Base-by-base conservation (phyloP, 2,888 invertebrate species). In the Galerucella calmariensis region DNA sequence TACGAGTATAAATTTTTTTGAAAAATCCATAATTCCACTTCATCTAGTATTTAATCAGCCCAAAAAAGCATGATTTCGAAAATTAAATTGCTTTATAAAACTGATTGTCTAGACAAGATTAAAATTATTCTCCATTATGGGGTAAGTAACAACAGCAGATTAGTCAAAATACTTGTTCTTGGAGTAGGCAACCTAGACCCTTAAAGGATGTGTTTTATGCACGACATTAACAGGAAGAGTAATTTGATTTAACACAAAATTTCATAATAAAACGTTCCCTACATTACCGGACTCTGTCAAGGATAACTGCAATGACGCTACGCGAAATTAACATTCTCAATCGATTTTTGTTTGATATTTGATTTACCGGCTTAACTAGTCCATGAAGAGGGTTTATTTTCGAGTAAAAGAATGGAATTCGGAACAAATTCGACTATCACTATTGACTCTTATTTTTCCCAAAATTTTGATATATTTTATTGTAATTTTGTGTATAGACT, bases 261-360 rank as follows among this genome's bases (percentile, higher is more conserved):
- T 65, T 65, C 11, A 20, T 48, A 41, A 63, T 44, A 16, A 63
- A 44, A 41, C 16, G 9, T 6, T 6, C 16, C 16, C 16, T 20
- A n/a, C 48, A 48, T 48, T 48, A 9, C 20, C 46, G 44, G 63
- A 65, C 20, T n/a, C 44, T 65, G 11, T 65, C 63, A 65, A 65
- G 63, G 63, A 65, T 65, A 65, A 16, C 63, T 46, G 63, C 63
- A 65, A 44, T 65, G 63, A 44, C 46, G 63, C 46, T 20, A 11
- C 35, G 14, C n/a, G 44, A 16, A 65, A 46, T 65, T 65, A 65
- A 65, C 63, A 46, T 65, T 46, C 11, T 48, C 44, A n/a, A 65
- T 65, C 63, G 63, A 65, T 65, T 65, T 65, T 65, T n/a, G 11
- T 53, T 12, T 48, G 12, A 11, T 56, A 10, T 56, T 56, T 16